Percentiles rank a stretch among this genome's conserved stretches.
phyloP scores from a whole-genome alignment of 2,888 invertebrate genomes.

The Prenolepis imparis region DNA sequence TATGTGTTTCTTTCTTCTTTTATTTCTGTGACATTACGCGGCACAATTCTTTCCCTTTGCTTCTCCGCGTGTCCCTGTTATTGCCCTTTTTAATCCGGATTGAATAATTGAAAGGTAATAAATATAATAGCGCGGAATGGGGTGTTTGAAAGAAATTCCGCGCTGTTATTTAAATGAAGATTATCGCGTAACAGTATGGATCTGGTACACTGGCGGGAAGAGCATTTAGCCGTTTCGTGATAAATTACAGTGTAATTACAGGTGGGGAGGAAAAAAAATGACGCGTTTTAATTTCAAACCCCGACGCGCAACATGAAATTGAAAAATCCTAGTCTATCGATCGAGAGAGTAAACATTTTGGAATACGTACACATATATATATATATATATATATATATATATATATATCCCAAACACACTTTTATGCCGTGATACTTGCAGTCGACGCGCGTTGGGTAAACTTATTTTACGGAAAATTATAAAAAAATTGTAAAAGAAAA shows the following conservation, averaged over 20 bases:
- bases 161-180: slow-evolving; percentile 53
- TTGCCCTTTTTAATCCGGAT: slow-evolving; percentile 35
- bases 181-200: slow-evolving; percentile 53
- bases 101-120: slow-evolving; percentile 54
- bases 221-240: slow-evolving; percentile 51
- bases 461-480: neutral
- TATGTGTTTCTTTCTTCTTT: slow-evolving; percentile 15
- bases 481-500: neutral
- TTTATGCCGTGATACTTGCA: neutral
- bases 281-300: slow-evolving; percentile 35
- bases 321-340: slow-evolving; percentile 30
- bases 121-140: slow-evolving; percentile 27
- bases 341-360: slow-evolving; percentile 26
- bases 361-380: no score
- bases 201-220: slow-evolving; percentile 35
- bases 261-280: slow-evolving; percentile 9
- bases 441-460: slow-evolving; percentile 7
- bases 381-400: no score
- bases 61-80: slow-evolving; percentile 1
- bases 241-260: slow-evolving; percentile 44
- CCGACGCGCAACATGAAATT: slow-evolving; percentile 34
- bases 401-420: neutral
- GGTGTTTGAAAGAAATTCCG: slow-evolving; percentile 28
- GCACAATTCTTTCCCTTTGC: slow-evolving; percentile 32
- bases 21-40: slow-evolving; percentile 27